A percentile compares a stretch with the other conserved stretches of the same genome.
phyloP scores from a whole-genome alignment of 2,797 vertebrate species.

The Antrozous pallidus region DNA sequence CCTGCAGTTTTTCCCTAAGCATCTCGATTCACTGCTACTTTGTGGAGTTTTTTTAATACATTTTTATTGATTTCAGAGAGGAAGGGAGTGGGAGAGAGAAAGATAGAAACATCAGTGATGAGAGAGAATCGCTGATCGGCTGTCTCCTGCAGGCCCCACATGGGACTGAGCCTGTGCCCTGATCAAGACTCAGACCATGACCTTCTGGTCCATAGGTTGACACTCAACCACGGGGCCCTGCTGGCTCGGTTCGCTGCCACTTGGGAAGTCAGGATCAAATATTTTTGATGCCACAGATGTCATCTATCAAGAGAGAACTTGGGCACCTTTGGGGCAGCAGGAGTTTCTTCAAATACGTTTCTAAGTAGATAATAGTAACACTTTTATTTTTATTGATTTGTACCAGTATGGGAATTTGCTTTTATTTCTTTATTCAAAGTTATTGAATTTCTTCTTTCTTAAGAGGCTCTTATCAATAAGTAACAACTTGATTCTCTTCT shows the following conservation, averaged over 20 bases:
- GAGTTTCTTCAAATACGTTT: background rate
- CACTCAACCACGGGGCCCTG: too few species aligned
- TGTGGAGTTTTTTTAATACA: background rate
- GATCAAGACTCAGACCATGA: too few species aligned
- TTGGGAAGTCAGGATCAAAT: background rate
- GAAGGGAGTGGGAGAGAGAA: too few species aligned
- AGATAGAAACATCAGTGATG: too few species aligned
- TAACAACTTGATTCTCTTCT: slow-evolving; percentile 4
- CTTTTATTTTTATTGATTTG: slow-evolving; percentile 29
- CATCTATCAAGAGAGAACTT: slow-evolving; percentile 3
- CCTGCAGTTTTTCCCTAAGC: background rate
- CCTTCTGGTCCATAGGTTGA: too few species aligned
- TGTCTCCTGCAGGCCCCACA: too few species aligned
- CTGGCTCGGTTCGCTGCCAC: too few species aligned
- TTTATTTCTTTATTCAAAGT: slow-evolving; percentile 54
- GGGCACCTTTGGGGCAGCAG: background rate
- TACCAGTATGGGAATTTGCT: slow-evolving; percentile 37
- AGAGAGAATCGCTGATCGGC: too few species aligned
- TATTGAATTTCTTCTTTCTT: slow-evolving; percentile 34
- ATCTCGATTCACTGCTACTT: background rate
- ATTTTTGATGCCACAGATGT: background rate
- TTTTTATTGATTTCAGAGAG: too few species aligned
- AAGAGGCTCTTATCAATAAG: slow-evolving; percentile 26
- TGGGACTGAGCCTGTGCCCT: too few species aligned
- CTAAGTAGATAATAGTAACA: background rate